Evolutionary conservation across 2,113 vertebrate species (phyloP).

Genomic region (Vanacampus margaritifer): DNA sequence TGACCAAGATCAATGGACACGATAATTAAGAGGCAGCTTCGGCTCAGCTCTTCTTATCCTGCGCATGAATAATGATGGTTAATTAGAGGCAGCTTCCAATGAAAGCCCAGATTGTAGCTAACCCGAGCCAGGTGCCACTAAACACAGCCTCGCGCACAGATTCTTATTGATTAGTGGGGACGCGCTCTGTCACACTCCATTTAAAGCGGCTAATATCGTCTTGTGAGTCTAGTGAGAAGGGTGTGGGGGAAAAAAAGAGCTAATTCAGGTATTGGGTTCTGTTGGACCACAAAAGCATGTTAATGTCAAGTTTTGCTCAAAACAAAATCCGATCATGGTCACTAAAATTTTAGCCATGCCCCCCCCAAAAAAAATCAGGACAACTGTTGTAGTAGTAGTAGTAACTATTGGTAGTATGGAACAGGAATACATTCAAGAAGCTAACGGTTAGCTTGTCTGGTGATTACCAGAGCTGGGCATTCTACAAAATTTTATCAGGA

Average conservation of each 20-base stretch:
- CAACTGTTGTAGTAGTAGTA: no score
- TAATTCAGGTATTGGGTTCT: not conserved
- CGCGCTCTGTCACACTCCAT: not conserved
- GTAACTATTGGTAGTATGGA: no score
- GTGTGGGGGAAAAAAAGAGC: not conserved
- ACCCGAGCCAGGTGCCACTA: conserved; percentile 26
- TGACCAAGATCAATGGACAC: conserved; percentile 42
- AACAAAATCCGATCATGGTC: not conserved
- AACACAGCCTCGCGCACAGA: no score
- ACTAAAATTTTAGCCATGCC: conserved; percentile 4
- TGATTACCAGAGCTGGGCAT: no score
- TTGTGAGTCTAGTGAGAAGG: conserved; percentile 2
- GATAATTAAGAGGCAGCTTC: conserved; percentile 42
- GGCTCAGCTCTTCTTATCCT: conserved; percentile 30
- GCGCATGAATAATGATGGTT: conserved; percentile 38
- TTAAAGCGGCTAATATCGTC: not conserved
- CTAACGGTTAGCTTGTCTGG: no score
- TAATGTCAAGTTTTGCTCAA: not conserved
- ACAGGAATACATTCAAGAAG: no score
- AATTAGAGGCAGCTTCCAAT: conserved; percentile 44
- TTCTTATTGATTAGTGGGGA: conserved; percentile 33
- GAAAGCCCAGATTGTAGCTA: conserved; percentile 27
- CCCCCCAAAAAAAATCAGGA: no score
- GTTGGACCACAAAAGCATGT: no score
- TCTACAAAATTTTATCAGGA: no score